Base-by-base conservation (phyloP, 2,888 invertebrate genomes). In the Cataglyphis albicans region DNA sequence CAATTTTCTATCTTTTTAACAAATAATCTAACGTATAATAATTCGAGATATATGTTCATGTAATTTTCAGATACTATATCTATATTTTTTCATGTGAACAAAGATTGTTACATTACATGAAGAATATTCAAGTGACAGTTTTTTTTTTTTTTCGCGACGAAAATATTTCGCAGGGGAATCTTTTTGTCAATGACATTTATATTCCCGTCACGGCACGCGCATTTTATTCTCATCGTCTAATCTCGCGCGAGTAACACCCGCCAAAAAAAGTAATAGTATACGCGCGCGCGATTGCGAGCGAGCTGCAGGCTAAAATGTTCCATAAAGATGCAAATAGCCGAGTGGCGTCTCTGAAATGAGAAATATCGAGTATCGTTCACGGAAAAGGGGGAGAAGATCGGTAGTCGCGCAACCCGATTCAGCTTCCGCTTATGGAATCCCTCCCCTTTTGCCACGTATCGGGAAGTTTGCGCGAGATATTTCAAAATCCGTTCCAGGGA, bases 301-400 rank as follows among this genome's bases (percentile, higher is more conserved):
- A 63, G 67, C 72, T 52, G 70, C 72, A 76, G 63, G 73, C 84
- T 89, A 87, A 88, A 92, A 87, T 88, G 82, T 59, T 84, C 86
- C 88, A 91, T 91, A 92, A 91, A 92, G 89, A 92, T 91, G 91
- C 90, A 90, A 91, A 91, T 91, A 74, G 82, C 76, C 85, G 89
- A 88, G 89, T 85, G 85, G 75, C 84, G 73, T 84, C 86, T 84
- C 86, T 83, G 81, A 89, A 88, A 89, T 86, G 88, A 87, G 83
- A 88, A 88, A 83, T 86, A 88, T 91, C 88, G 89, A 86, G 87
- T 84, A 81, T 64, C 82, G 82, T 82, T 83, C 82, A 68, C 35
- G 63, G 29, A 61, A 72, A 52, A 52, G 6, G 75, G 65, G 35
- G 29, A 44, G 57, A 65, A 75, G 67, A 76, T 86, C 86, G 44